Percentiles rank a stretch among this genome's conserved stretches.
Conservation (phyloP, 2,797 vertebrate genomes). For the Microctenopoma steveboyesi region DNA sequence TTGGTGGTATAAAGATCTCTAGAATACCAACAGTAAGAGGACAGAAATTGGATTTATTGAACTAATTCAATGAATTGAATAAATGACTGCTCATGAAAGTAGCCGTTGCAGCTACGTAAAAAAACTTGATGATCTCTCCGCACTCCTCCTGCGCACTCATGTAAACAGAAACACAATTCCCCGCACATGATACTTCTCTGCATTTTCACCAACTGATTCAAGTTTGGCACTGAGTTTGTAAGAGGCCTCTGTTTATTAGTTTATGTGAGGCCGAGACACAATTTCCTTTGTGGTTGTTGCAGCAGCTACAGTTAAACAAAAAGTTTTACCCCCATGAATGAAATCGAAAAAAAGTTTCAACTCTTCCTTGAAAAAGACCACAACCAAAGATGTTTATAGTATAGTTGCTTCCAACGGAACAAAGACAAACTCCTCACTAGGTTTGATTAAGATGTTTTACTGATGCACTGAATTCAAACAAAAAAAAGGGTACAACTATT, state of each 20-base stretch:
- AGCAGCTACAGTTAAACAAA: no score
- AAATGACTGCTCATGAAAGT: slow-evolving; percentile 6
- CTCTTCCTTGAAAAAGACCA: no score
- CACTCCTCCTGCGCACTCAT: neutral
- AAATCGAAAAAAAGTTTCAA: no score
- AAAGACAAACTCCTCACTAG: no score
- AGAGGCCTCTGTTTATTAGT: neutral
- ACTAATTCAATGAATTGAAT: slow-evolving; percentile 1
- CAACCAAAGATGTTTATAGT: no score
- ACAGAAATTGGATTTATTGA: neutral
- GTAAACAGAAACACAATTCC: neutral
- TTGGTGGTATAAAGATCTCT: neutral
- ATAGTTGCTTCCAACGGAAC: no score
- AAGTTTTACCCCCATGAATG: no score
- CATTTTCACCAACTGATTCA: neutral
- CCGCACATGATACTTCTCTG: neutral
- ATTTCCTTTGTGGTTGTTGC: no score
- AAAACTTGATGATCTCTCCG: neutral
- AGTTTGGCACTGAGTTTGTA: neutral
- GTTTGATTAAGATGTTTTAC: no score
- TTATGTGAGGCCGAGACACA: no score
- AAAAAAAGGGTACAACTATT: no score
- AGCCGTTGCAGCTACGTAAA: neutral
- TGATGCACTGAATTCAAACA: no score
- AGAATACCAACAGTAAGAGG: neutral